Base-by-base conservation (phyloP, 30 jellyfish, hydroid and myxozoan species). In the Hydractinia echinata region DNA sequence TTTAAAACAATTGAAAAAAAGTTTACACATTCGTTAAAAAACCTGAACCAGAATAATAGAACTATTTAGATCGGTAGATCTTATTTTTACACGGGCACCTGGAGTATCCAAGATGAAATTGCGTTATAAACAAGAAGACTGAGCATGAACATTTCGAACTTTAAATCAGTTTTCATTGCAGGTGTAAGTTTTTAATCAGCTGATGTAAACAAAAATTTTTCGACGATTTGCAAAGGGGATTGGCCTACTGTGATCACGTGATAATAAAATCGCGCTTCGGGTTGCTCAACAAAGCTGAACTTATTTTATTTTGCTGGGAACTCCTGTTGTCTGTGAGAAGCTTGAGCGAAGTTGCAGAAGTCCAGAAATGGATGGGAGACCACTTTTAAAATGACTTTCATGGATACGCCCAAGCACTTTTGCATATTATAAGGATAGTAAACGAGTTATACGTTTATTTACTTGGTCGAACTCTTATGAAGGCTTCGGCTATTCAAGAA, bases 261-360 rank as follows among this genome's bases (percentile, higher is more conserved):
- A n/a, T 74, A 74, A 74, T n/a, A 74, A 74, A 74, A 66, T 48
- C 54, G 54, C 7, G 83, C 66, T 48, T 49, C 54, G 44, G 61
- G 1, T 49, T 49, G 54, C 83, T 74, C 85, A 55, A 66, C 85
- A 61, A 18, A 21, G 53, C 53, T 58, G 78, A 66, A 77, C 18
- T 51, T 30, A 54, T 55, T 71, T 76, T 77, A 77, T 77, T 77
- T 77, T 54, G 85, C 85, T 77, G 80, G 76, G 76, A 77, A 77
- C 85, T 77, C 85, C 83, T 74, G 83, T 74, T 58, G 83, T 64
- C 74, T 64, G 74, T 64, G 74, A n/a, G 74, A 64, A 64, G 74
- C 74, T 64, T n/a, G 51, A 64, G 19, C 74, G 74, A 64, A 64
- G 74, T 64, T 64, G 74, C 74, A 64, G 44, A 58, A 64, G 74